These are phyloP conservation scores for Syngnathoides biaculeatus DNA, from an alignment of 2,113 vertebrate genomes.

Conservation along the genomic window DNA sequence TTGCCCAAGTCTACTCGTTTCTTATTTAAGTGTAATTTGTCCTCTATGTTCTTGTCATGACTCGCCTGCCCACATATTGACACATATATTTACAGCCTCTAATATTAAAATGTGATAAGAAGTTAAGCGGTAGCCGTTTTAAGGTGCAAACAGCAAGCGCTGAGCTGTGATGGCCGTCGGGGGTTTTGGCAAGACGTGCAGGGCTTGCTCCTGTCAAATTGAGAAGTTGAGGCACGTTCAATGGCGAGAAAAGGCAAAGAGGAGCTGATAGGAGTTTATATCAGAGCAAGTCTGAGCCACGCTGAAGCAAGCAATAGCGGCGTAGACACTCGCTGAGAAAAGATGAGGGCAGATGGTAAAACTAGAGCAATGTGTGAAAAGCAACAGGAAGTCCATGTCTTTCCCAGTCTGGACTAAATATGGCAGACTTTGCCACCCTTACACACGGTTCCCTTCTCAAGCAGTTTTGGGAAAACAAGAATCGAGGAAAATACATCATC, in stretches of 20 bases:
- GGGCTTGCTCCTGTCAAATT: slow-evolving; percentile 19
- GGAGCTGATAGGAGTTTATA: slow-evolving; percentile 28
- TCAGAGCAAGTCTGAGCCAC: slow-evolving; percentile 21
- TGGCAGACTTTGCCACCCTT: slow-evolving; percentile 35
- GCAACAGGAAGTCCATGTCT: slow-evolving; percentile 52
- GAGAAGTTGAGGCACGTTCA: slow-evolving; percentile 45
- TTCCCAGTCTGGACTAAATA: slow-evolving; percentile 60
- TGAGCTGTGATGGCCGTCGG: slow-evolving; percentile 33
- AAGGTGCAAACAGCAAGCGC: slow-evolving; percentile 28
- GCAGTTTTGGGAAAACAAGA: slow-evolving; percentile 7
- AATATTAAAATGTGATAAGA: slow-evolving; percentile 34
- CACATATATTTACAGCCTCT: slow-evolving; percentile 26
- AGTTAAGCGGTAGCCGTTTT: slow-evolving; percentile 45
- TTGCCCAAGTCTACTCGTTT: background rate
- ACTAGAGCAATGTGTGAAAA: slow-evolving; percentile 45
- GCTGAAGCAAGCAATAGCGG: slow-evolving; percentile 14
- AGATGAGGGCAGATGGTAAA: slow-evolving; percentile 54
- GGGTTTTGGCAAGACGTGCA: slow-evolving; percentile 6
- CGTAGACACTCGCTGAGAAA: slow-evolving; percentile 24
- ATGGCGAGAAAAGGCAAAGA: slow-evolving; percentile 28
- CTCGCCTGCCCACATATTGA: slow-evolving; percentile 6
- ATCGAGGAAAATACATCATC: background rate
- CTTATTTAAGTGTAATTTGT: slow-evolving; percentile 15
- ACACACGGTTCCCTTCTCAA: slow-evolving; percentile 3
- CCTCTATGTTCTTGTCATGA: slow-evolving; percentile 1